Evolutionary conservation across 2,797 vertebrate species (phyloP), one percentile per base, ranked within the genome.

Genomic region (Notolepis coatsorum): DNA sequence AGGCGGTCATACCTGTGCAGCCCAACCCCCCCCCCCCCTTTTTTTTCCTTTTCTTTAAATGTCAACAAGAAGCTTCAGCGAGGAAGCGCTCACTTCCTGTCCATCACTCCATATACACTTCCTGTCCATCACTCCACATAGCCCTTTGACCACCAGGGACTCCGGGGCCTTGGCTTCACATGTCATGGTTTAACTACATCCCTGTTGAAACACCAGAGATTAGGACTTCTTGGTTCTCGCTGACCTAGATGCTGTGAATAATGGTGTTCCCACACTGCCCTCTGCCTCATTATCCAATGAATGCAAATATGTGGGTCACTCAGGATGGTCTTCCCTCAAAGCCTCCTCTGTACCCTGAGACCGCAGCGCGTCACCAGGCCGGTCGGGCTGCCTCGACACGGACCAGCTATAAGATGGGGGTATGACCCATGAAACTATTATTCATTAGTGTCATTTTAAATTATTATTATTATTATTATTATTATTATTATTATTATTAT

Each of bases 201-300:
- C 28, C 28, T 10, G 28, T 57, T 42, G 28, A 7, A 33, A 33
- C 31, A 33, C 31, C 54, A 8, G 17, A 6, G 63, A 64, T 77
- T 60, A 75, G 31, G 27, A 12, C 24, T 15, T n/a, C 27, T n/a
- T 0, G 28, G 28, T 55, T 83, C 75, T 85, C 65, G 24, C 50
- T 84, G 84, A 84, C 81, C 84, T 68, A 82, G 58, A 79, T 84
- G 71, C 39, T 1, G 62, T 10, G 45, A 13, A 4, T 37, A 3
- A 43, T 7, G 41, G 53, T 15, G 8, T 46, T 38, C 13, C 42
- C 18, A 17, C 25, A 37, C 23, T 41, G 24, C 13, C 3, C 24
- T 27, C 38, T 10, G 12, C 38, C 52, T 55, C 27, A 0, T 78
- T 46, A 78, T 76, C 74, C 65, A 58, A 41, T 73, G 12, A 64